Evolutionary conservation across 2,888 invertebrate species (phyloP).

Genomic region (Campopleginae sp.): DNA sequence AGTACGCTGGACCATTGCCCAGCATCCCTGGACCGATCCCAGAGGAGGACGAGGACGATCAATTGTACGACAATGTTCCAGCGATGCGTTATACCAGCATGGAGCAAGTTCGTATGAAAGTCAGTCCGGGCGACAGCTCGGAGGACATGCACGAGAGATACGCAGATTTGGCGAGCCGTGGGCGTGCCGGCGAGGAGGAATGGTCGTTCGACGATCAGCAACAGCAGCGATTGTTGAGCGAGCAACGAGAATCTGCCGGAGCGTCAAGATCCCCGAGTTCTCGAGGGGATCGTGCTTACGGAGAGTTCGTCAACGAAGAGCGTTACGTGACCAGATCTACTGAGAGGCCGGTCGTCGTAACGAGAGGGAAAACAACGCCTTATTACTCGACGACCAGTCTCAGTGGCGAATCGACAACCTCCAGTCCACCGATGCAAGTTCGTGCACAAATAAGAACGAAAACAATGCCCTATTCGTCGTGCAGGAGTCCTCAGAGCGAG

Average conservation of each 20-base stretch:
- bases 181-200: slow-evolving; percentile 78
- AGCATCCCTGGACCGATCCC: slow-evolving; percentile 79
- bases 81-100: slow-evolving; percentile 80
- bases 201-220: slow-evolving; percentile 78
- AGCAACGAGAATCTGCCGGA: slow-evolving; percentile 65
- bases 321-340: slow-evolving; percentile 85
- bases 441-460: slow-evolving; percentile 82
- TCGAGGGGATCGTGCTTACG: slow-evolving; percentile 74
- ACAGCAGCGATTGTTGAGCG: slow-evolving; percentile 61
- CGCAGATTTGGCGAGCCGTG: slow-evolving; percentile 76
- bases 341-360: slow-evolving; percentile 85
- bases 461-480: slow-evolving; percentile 81
- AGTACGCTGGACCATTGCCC: slow-evolving; percentile 72
- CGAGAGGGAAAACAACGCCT: slow-evolving; percentile 81
- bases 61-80: slow-evolving; percentile 82
- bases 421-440: slow-evolving; percentile 82
- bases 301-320: slow-evolving; percentile 74
- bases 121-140: slow-evolving; percentile 79
- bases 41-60: slow-evolving; percentile 80
- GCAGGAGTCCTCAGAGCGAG: slow-evolving; percentile 82
- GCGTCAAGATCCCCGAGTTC: slow-evolving; percentile 59
- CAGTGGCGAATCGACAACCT: slow-evolving; percentile 87
- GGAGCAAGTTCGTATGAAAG: slow-evolving; percentile 79
- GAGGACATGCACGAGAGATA: slow-evolving; percentile 83
- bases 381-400: slow-evolving; percentile 86